A percentile compares a stretch with the other conserved stretches of the same genome.
Conservation (phyloP, 2,888 invertebrate genomes). For the Lepidocyrtinus sp. region DNA sequence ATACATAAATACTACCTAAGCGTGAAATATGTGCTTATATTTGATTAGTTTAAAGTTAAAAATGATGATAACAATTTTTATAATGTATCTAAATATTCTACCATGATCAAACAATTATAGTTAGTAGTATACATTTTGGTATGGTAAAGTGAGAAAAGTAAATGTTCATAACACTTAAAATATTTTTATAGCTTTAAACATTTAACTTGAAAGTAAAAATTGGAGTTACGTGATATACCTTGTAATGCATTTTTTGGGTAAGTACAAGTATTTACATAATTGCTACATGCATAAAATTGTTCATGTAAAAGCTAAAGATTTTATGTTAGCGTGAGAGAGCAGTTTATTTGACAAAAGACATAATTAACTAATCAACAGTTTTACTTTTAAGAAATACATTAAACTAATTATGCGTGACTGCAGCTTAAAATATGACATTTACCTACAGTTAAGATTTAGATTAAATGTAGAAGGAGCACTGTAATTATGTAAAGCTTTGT, state of each 20-base stretch:
- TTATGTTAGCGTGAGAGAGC: background rate
- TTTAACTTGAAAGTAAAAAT: no score
- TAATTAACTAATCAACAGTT: background rate
- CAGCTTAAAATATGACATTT: background rate
- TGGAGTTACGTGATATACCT: no score
- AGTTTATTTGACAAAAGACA: background rate
- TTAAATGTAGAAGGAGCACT: background rate
- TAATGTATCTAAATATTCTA: no score
- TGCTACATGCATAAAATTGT: background rate
- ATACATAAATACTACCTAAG: no score
- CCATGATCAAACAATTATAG: no score
- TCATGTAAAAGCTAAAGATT: background rate
- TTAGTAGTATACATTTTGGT: no score
- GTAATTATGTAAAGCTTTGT: constrained; percentile 15
- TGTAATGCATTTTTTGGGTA: background rate
- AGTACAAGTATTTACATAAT: background rate
- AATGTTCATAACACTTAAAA: no score
- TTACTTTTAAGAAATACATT: background rate
- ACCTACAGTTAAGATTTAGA: background rate
- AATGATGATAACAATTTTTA: no score
- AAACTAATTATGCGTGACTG: background rate
- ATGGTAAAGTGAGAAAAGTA: no score
- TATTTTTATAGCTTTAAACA: no score
- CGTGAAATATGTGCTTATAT: no score
- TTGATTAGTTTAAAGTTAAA: no score